Percentiles rank a stretch among this genome's conserved stretches.
These are phyloP conservation scores for Larimichthys polyactis DNA, from an alignment of 2,113 vertebrate genomes.

Conservation along the genomic window DNA sequence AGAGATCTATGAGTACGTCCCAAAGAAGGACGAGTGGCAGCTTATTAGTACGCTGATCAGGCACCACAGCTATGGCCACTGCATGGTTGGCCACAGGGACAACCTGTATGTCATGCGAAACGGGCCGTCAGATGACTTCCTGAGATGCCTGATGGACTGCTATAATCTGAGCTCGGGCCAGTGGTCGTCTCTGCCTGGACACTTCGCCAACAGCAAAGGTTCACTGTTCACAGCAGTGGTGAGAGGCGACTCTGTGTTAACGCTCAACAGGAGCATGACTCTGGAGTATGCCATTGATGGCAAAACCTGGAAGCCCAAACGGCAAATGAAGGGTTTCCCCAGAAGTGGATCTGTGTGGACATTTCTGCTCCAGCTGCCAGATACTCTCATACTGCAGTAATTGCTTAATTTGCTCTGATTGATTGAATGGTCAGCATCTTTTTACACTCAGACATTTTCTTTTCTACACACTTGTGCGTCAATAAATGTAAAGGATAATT, in stretches of 20 bases:
- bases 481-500: not conserved
- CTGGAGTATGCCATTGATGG: constrained; percentile 85
- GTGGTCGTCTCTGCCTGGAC: constrained; percentile 90
- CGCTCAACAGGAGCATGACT: constrained; percentile 88
- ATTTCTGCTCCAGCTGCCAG: constrained; percentile 88
- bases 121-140: constrained; percentile 91
- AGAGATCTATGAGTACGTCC: constrained; percentile 86
- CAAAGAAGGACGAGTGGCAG: constrained; percentile 80
- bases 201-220: constrained; percentile 93
- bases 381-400: not conserved
- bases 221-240: constrained; percentile 89
- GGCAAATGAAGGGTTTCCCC: constrained; percentile 89
- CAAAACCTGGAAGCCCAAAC: constrained; percentile 86
- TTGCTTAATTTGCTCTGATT: not conserved
- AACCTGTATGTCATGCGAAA: constrained; percentile 92
- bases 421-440: not conserved
- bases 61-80: constrained; percentile 92
- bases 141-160: constrained; percentile 90
- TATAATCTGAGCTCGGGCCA: constrained; percentile 88
- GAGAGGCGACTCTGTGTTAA: constrained; percentile 88
- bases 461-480: not conserved
- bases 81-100: constrained; percentile 91
- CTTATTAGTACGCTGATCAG: constrained; percentile 84
- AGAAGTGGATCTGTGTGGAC: constrained; percentile 90
- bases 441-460: not conserved